A percentile compares a stretch with the other conserved stretches of the same genome.
These are phyloP conservation scores for Caenorhabditis plicata DNA, from an alignment of 2,888 invertebrate genomes.

Conservation along the genomic window DNA sequence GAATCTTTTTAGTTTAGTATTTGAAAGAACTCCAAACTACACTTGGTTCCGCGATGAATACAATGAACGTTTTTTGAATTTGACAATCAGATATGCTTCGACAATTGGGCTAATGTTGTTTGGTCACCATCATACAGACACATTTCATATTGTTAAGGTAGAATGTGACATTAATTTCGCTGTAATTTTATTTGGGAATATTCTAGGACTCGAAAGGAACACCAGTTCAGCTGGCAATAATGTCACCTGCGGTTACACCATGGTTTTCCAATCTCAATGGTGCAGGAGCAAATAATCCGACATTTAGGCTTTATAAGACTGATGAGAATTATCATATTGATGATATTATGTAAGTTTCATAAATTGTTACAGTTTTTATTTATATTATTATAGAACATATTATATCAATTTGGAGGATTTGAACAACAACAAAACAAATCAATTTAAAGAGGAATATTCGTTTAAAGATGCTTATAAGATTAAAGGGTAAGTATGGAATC, in stretches of 20 bases:
- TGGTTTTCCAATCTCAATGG: slow-evolving; percentile 72
- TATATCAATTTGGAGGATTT: slow-evolving; percentile 51
- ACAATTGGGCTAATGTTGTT: slow-evolving; percentile 66
- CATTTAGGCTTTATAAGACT: slow-evolving; percentile 53
- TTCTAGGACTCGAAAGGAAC: slow-evolving; percentile 65
- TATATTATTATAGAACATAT: slow-evolving; percentile 43
- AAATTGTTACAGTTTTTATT: neutral
- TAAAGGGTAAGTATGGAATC: slow-evolving; percentile 5
- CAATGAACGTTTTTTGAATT: slow-evolving; percentile 63
- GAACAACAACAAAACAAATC: slow-evolving; percentile 42
- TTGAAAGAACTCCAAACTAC: slow-evolving; percentile 63
- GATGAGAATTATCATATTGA: slow-evolving; percentile 33
- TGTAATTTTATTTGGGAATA: neutral
- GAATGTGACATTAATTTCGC: neutral
- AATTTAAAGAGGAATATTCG: slow-evolving; percentile 50
- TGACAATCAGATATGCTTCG: slow-evolving; percentile 62
- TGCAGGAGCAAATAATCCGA: slow-evolving; percentile 64
- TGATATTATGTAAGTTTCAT: slow-evolving; percentile 38
- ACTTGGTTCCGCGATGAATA: slow-evolving; percentile 66
- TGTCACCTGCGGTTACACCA: slow-evolving; percentile 87
- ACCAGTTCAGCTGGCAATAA: slow-evolving; percentile 72
- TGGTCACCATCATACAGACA: slow-evolving; percentile 66
- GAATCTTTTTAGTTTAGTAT: slow-evolving; percentile 34
- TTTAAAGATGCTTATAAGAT: slow-evolving; percentile 49
- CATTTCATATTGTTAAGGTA: slow-evolving; percentile 63